Evolutionary conservation across 2,797 vertebrate genomes (phyloP), one percentile per base, ranked within the genome.

Genomic region (Sebastes diaconus): DNA sequence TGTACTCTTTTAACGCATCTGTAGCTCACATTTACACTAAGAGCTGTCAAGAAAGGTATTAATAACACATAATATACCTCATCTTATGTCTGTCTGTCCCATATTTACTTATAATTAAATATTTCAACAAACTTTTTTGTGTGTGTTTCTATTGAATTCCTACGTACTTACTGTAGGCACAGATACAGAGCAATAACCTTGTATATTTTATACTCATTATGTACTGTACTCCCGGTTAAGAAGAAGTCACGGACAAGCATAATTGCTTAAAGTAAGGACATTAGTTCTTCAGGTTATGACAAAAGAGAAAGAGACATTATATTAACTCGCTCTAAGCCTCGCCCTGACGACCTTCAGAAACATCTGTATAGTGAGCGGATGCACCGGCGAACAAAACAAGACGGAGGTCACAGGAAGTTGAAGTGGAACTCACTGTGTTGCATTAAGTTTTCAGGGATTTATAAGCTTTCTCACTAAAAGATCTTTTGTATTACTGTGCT

Each of bases 1-100:
- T 71, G 75, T 50, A 29, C 73, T 72, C 61, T 79, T 81, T 72
- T 69, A 76, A 81, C 81, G 16, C 29, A 66, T 64, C 57, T 88
- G n/a, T 13, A 4, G 30, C 54, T 73, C 24, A 66, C n/a, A 57
- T 78, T 84, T 58, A 80, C 61, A 59, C 4, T 14, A 5, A 5
- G 29, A 83, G 59, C 54, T 46, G 68, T 71, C 36, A 64, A 34
- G 42, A 59, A 22, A 4, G n/a, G 6, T 14, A 27, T 36, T 22
- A 16, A 50, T 29, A 7, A 42, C 6, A 30, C 1, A 13, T 13
- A 24, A 68, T 32, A 6, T 5, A 13, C 5, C 1, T 52, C 2
- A 11, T 60, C 29, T 65, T 20, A 24, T 42, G n/a, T 57, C 29
- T 8, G 25, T n/a, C 1, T 13, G 55, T 79, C 10, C 1, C 8